A percentile compares a stretch with the other conserved stretches of the same genome.
Conservation (phyloP, 2,888 invertebrate species). For the Dusona sp. region DNA sequence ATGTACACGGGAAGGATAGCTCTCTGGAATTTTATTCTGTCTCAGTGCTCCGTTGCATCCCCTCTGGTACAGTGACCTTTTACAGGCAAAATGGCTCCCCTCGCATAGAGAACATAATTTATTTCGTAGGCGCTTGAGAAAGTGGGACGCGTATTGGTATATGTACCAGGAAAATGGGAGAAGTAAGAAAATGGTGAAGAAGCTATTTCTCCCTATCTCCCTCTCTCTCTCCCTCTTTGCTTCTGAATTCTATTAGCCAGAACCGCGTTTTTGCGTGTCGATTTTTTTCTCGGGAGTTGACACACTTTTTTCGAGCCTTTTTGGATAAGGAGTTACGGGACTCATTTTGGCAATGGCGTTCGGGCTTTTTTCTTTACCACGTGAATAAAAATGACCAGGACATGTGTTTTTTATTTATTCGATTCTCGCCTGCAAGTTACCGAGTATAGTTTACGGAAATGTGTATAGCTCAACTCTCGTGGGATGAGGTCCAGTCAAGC, state of each 20-base stretch:
- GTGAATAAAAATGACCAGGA: background rate
- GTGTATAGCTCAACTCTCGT: slow-evolving; percentile 34
- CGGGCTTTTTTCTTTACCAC: background rate
- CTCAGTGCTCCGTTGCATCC: slow-evolving; percentile 47
- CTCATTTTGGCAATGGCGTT: background rate
- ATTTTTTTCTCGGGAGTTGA: background rate
- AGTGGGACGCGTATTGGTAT: background rate
- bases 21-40: slow-evolving; percentile 59
- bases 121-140: slow-evolving; percentile 56
- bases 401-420: background rate
- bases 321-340: background rate
- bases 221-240: slow-evolving; percentile 21
- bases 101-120: slow-evolving; percentile 59
- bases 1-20: slow-evolving; percentile 25
- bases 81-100: slow-evolving; percentile 67
- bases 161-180: slow-evolving; percentile 45
- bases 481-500: slow-evolving; percentile 28
- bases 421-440: background rate
- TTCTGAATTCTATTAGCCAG: slow-evolving; percentile 64
- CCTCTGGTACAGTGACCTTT: slow-evolving; percentile 64
- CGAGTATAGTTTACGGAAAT: slow-evolving; percentile 25
- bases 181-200: slow-evolving; percentile 36
- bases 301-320: background rate
- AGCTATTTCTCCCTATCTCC: slow-evolving; percentile 30
- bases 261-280: slow-evolving; percentile 50